phyloP scores from a whole-genome alignment of 1,140 invertebrate species.

The Drosophila auraria region DNA sequence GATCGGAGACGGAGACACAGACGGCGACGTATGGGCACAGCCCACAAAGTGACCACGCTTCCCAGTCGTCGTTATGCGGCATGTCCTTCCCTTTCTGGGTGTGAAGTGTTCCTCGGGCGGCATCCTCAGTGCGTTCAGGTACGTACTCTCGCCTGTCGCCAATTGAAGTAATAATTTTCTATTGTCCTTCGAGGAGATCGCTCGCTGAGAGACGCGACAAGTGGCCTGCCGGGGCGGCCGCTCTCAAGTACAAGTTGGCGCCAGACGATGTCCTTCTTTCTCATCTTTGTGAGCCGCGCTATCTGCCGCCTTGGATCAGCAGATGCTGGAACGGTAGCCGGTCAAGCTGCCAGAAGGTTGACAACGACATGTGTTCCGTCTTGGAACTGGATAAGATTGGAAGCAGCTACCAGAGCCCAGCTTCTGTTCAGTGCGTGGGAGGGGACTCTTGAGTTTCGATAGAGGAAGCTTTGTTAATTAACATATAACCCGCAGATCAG shows the following conservation, averaged over 20 bases:
- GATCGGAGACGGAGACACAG: constrained; percentile 20
- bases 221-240: constrained; percentile 41
- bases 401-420: constrained; percentile 12
- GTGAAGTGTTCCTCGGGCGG: constrained; percentile 68
- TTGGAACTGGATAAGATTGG: constrained; percentile 57
- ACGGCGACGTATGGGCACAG: constrained; percentile 43
- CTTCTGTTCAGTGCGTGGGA: constrained; percentile 11
- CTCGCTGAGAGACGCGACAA: constrained; percentile 58
- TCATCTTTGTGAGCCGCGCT: constrained; percentile 46
- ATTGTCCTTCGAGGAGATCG: constrained; percentile 41
- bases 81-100: constrained; percentile 35
- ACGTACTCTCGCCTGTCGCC: constrained; percentile 61
- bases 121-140: constrained; percentile 22
- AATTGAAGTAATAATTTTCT: constrained; percentile 81
- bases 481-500: constrained; percentile 50
- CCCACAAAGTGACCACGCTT: constrained; percentile 49
- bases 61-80: constrained; percentile 47
- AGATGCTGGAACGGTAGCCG: constrained; percentile 63
- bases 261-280: constrained; percentile 34
- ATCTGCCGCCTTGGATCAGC: constrained; percentile 63
- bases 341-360: constrained; percentile 36
- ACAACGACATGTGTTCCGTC: constrained; percentile 64
- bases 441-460: neutral
- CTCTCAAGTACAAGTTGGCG: constrained; percentile 59
- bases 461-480: constrained; percentile 45